These are phyloP conservation scores for Speoplatyrhinus poulsoni DNA, from an alignment of 2,113 vertebrate species.

Conservation along the genomic window DNA sequence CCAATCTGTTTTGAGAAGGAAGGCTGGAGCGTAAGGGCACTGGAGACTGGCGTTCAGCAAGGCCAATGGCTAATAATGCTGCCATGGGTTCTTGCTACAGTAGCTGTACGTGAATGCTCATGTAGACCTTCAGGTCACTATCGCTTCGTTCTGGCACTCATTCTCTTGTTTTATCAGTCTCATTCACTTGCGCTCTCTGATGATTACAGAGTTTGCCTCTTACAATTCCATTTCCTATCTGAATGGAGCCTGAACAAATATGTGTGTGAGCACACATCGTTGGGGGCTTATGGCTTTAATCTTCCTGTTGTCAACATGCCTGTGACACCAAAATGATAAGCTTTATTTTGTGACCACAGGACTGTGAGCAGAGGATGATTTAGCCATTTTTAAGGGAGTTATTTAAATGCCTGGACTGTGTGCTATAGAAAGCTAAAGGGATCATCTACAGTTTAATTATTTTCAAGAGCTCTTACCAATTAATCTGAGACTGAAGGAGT, in stretches of 20 bases:
- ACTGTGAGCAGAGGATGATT: neutral
- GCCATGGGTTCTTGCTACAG: neutral
- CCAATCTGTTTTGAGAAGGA: constrained; percentile 14
- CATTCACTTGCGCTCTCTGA: neutral
- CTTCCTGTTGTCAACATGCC: neutral
- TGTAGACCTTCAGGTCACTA: no score
- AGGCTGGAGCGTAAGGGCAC: constrained; percentile 1
- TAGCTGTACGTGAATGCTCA: neutral
- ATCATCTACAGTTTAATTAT: neutral
- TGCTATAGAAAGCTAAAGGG: neutral
- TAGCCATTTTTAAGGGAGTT: neutral
- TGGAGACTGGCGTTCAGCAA: constrained; percentile 15
- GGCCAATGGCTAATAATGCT: constrained; percentile 11
- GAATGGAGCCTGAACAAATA: constrained; percentile 15
- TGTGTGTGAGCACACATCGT: constrained; percentile 2
- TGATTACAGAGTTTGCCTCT: neutral
- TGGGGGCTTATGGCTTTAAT: constrained; percentile 7
- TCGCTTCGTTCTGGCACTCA: neutral
- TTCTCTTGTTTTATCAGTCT: constrained; percentile 5
- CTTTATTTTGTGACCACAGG: neutral
- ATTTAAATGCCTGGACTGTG: neutral
- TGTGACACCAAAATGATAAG: constrained; percentile 10
- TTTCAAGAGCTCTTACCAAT: neutral
- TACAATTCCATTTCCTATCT: constrained; percentile 18
- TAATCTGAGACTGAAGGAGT: neutral